Evolutionary conservation across 2,797 vertebrate genomes (phyloP), one percentile per base, ranked within the genome.

Genomic region (Euthynnus affinis): DNA sequence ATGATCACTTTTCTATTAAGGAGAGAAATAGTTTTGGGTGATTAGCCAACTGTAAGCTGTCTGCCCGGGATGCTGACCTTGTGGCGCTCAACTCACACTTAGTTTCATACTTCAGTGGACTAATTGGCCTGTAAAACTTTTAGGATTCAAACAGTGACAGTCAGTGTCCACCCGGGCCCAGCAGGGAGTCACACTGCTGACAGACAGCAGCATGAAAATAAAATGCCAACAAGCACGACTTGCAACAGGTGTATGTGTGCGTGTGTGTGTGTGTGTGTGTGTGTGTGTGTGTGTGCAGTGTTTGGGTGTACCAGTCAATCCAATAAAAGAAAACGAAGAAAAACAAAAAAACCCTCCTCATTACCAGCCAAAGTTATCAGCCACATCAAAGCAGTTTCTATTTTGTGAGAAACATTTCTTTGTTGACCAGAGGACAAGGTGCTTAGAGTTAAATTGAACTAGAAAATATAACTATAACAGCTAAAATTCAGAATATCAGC

Each of bases 51-150:
- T 84, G 74, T 75, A 81, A 87, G 76, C 62, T 63, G 71, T 75
- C 83, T 85, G 65, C 29, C 78, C 63, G 67, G 56, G 73, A 78
- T 4, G 34, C n/a, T 86, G 84, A 88, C 85, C 84, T 66, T 51
- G 4, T 65, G 78, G 46, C 48, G 22, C 73, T 60, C 27, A 22
- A 56, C 69, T 61, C 63, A 58, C 64, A 68, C 59, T 76, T n/a
- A 12, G 40, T 76, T 85, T 86, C 87, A 87, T 76, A 71, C 85
- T 85, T 80, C 70, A 83, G 23, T 66, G 69, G 60, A 67, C 88
- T 90, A 90, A 92, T 91, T 91, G 88, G 89, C 77, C 83, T 71
- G 70, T 74, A 73, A 83, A 80, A 86, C 84, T 73, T 74, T 53
- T 18, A 62, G 62, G 71, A 76, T 77, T 88, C 73, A 40, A 44